These are phyloP conservation scores for Cenopis cana DNA, from an alignment of 2,888 invertebrate genomes.

Conservation along the genomic window DNA sequence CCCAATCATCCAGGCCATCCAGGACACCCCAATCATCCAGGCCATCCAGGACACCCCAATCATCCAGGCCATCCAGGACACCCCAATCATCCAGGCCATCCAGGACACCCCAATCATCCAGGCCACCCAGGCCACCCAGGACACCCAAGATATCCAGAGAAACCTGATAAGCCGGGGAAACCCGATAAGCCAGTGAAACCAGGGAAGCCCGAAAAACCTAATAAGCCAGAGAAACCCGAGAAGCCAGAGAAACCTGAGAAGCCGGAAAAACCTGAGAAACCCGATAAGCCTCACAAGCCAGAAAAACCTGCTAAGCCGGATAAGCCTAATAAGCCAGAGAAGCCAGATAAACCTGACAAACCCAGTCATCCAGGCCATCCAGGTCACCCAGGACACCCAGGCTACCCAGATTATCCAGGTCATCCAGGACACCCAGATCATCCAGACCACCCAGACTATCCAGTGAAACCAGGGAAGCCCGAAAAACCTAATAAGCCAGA, in stretches of 20 bases:
- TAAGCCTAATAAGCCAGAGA: neutral
- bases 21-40: too few relatives aligned
- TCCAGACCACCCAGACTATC: too few relatives aligned
- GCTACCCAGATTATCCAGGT: neutral
- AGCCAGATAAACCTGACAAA: neutral
- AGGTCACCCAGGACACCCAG: slow-evolving; percentile 7
- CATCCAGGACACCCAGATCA: neutral
- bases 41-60: too few relatives aligned
- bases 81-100: too few relatives aligned
- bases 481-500: neutral
- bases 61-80: too few relatives aligned
- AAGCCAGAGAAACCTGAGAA: neutral
- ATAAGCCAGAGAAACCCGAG: neutral
- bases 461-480: neutral
- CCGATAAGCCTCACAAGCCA: neutral
- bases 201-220: neutral
- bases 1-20: too few relatives aligned
- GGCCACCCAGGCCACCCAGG: too few relatives aligned
- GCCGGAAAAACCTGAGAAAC: neutral
- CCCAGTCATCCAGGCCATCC: slow-evolving; percentile 2
- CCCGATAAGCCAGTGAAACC: neutral
- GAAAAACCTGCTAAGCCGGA: neutral
- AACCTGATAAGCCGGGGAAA: too few relatives aligned
- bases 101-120: too few relatives aligned
- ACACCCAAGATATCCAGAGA: too few relatives aligned